Evolutionary conservation across 2,113 vertebrate genomes (phyloP).

Genomic region (Columbina picui): DNA sequence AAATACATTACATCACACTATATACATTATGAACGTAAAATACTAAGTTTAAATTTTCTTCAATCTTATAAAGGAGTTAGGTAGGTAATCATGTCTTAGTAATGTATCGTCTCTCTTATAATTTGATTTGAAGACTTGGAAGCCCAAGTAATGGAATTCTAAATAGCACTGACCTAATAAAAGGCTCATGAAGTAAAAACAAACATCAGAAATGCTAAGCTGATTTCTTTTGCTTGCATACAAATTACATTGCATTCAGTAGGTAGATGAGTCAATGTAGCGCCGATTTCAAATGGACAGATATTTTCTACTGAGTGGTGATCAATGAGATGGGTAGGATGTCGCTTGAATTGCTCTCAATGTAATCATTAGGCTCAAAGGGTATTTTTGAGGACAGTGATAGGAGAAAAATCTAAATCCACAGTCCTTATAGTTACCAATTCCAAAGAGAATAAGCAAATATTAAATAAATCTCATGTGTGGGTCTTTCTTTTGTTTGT

Average conservation of each 20-base stretch:
- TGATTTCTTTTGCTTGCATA: conserved; percentile 73
- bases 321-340: conserved; percentile 52
- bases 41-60: not conserved
- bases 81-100: not conserved
- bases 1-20: not conserved
- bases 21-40: not conserved
- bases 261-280: conserved; percentile 46
- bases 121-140: not conserved
- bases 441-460: not conserved
- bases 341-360: conserved; percentile 21
- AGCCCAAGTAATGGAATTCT: conserved; percentile 70
- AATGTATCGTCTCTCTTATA: not conserved
- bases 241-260: conserved; percentile 46
- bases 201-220: conserved; percentile 56
- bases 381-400: not conserved
- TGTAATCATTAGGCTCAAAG: not conserved
- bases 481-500: not conserved
- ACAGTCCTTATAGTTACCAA: not conserved
- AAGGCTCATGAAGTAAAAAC: conserved; percentile 63
- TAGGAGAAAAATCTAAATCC: not conserved
- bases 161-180: conserved; percentile 70
- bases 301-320: conserved; percentile 63
- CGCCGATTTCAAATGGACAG: conserved; percentile 36
- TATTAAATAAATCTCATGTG: not conserved
- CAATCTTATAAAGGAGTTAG: not conserved